Evolutionary conservation across 2,113 vertebrate genomes (phyloP).

Genomic region (Turdus rufiventris): DNA sequence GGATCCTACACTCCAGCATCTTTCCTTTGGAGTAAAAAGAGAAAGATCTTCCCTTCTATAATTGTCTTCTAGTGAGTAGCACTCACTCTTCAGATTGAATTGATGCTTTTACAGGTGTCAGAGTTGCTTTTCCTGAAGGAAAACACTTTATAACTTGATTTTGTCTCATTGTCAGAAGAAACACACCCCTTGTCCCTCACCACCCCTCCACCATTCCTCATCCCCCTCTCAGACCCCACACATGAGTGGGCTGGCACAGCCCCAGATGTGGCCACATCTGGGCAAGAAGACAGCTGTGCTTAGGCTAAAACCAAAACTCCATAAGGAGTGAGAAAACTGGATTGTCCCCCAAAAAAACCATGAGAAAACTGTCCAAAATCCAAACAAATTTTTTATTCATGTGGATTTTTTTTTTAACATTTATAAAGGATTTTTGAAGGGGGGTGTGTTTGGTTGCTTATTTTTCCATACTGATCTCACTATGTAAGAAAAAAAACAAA

Average conservation of each 20-base stretch:
- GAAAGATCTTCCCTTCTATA: not conserved
- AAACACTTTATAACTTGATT: not conserved
- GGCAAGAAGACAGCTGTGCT: not conserved
- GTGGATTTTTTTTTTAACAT: not conserved
- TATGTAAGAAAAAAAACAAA: not conserved
- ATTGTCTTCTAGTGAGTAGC: not conserved
- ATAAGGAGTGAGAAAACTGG: not conserved
- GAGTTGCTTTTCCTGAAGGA: not conserved
- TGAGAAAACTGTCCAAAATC: not conserved
- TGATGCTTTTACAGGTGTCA: not conserved
- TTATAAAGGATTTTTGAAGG: not conserved
- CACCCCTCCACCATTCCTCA: accelerated
- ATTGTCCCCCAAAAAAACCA: not conserved
- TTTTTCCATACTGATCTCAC: not conserved
- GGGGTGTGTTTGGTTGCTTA: accelerated
- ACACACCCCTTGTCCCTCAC: not conserved
- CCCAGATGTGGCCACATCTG: not conserved
- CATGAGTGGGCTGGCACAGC: accelerated
- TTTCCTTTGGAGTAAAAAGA: not conserved
- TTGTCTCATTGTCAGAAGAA: not conserved
- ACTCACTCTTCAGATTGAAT: not conserved
- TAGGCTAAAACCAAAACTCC: not conserved
- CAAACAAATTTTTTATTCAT: not conserved
- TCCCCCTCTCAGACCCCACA: accelerated
- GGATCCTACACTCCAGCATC: accelerated